Evolutionary conservation across 2,888 invertebrate species (phyloP), one percentile per base, ranked within the genome.

Genomic region (Athripsodes cinereus): DNA sequence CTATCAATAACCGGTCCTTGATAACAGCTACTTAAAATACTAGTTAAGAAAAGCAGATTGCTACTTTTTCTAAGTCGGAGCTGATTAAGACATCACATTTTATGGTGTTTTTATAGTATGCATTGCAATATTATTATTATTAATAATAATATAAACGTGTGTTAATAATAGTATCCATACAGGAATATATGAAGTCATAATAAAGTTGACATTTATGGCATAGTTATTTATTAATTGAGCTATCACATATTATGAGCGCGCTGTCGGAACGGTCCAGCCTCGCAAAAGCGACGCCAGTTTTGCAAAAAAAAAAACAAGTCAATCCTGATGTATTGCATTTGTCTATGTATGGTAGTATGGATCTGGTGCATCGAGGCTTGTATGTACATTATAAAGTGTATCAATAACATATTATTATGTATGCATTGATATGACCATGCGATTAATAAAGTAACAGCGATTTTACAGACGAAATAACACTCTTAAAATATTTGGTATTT

Each of bases 191-290:
- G 16, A 40, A 40, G 13, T n/a, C 2, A 40, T 40, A 40, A 40
- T 40, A 40, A n/a, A n/a, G 40, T 40, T 40, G 40, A 40, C 47
- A 20, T 19, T 40, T 55, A 55, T 40, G 55, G 55, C 35, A 11
- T 20, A 40, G 40, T 49, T 50, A 50, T 55, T 35, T 56, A 56
- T 56, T 56, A 40, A 56, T 56, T 56, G 56, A 56, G 52, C 34
- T 44, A 52, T 56, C 35, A 56, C 16, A 16, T 13, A 40, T 26
- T 26, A 26, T 10, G 26, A 26, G 26, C 40, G 13, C n/a, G 3
- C 16, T 3, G 40, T 40, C 16, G 40, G 40, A 13, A 3, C 40
- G 40, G 26, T 40, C 5, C 40, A 40, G n/a, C 40, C 3, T 40
- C 13, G 16, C n/a, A 13, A 40, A 40, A 8, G 16, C 40, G 40